A percentile compares a stretch with the other conserved stretches of the same genome.
Evolutionary conservation across 2,797 vertebrate genomes (phyloP).

Genomic region (Periparus ater): DNA sequence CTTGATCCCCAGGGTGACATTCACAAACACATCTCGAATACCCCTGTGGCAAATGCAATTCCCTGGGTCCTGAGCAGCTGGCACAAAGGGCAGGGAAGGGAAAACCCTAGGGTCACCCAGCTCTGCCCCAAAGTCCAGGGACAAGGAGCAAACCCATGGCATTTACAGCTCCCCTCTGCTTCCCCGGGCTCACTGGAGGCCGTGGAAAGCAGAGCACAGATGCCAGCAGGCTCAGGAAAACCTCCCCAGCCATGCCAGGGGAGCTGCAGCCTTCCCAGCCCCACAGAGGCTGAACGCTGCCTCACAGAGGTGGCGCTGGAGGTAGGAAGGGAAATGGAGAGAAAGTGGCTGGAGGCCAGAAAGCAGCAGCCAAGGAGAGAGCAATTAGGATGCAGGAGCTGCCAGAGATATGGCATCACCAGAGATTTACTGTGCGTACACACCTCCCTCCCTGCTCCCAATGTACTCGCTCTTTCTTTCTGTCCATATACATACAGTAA

Average conservation of each 20-base stretch:
- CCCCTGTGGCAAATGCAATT: neutral
- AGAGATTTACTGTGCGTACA: slow-evolving; percentile 62
- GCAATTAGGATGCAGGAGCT: slow-evolving; percentile 66
- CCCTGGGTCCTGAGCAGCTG: neutral
- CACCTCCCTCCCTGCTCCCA: slow-evolving; percentile 67
- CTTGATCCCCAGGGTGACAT: neutral
- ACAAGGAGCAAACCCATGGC: neutral
- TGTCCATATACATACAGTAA: slow-evolving; percentile 70
- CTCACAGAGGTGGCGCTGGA: neutral
- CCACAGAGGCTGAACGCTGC: neutral
- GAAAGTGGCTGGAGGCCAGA: slow-evolving; percentile 26
- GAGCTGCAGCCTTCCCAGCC: neutral
- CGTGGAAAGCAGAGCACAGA: neutral
- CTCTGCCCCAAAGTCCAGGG: neutral
- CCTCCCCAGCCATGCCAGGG: neutral
- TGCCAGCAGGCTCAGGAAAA: neutral
- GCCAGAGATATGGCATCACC: slow-evolving; percentile 41
- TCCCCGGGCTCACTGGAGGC: neutral
- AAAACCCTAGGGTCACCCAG: neutral
- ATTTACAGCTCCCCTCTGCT: neutral
- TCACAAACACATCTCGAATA: neutral
- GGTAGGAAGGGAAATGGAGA: neutral
- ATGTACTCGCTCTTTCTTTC: slow-evolving; percentile 41
- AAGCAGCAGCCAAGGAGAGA: slow-evolving; percentile 23
- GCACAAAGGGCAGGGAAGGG: neutral